These are phyloP conservation scores for Drosophila algonquin DNA, from an alignment of 2,888 invertebrate genomes.

Conservation along the genomic window DNA sequence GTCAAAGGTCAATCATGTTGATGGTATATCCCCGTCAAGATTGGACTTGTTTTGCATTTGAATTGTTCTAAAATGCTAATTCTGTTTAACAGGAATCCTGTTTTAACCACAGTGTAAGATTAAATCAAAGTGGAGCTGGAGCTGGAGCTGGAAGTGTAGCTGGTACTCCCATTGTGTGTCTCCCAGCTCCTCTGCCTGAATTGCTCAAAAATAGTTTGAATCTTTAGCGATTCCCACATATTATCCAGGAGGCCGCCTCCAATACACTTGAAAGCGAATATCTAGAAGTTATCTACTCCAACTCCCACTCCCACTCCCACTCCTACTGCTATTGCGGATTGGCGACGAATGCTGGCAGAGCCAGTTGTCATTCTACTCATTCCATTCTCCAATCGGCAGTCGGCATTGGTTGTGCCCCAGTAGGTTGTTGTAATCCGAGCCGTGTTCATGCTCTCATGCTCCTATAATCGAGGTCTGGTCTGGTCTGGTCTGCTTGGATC, in stretches of 20 bases:
- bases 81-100: too few species aligned
- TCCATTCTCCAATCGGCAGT: too few species aligned
- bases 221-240: background rate
- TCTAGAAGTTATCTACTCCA: background rate
- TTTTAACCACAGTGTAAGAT: background rate
- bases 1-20: too few species aligned
- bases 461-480: background rate
- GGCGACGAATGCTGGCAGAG: background rate
- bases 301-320: too few species aligned
- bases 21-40: too few species aligned
- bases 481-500: background rate
- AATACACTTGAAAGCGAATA: background rate
- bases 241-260: too few species aligned
- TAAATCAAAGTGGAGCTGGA: background rate
- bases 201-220: background rate
- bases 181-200: background rate
- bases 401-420: too few species aligned
- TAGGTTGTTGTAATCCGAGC: background rate
- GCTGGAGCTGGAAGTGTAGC: too few species aligned
- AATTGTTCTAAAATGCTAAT: too few species aligned
- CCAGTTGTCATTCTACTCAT: background rate
- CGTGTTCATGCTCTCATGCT: background rate
- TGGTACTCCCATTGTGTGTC: background rate
- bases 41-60: too few species aligned
- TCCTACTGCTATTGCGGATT: background rate